Conservation (phyloP, 2,113 vertebrate genomes). For the Cyanoramphus novaezelandiae region DNA sequence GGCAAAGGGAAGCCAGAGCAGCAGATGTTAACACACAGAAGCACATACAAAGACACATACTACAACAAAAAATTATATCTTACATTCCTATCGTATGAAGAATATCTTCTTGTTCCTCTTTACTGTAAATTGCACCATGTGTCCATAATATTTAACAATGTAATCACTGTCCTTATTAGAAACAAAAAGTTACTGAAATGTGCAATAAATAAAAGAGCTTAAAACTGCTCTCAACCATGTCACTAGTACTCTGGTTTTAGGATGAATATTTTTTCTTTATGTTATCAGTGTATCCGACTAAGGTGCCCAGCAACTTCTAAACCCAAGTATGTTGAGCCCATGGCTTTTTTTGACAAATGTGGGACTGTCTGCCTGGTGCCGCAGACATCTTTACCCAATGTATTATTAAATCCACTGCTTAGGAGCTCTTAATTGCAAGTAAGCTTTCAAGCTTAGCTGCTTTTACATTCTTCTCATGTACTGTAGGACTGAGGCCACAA, state of each 20-base stretch:
- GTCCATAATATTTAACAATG: neutral
- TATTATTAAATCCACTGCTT: neutral
- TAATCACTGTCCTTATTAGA: neutral
- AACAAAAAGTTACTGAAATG: neutral
- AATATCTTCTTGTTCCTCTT: neutral
- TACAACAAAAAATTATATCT: neutral
- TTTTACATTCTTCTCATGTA: neutral
- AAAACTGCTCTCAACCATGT: neutral
- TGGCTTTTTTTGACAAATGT: neutral
- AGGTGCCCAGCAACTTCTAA: neutral
- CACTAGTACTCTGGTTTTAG: neutral
- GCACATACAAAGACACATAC: neutral
- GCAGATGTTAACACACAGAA: neutral
- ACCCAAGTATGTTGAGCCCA: neutral
- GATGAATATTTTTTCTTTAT: fast-evolving
- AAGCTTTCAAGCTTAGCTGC: neutral
- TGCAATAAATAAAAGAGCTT: neutral
- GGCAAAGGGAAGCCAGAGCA: neutral
- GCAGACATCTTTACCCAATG: neutral
- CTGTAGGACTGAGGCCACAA: neutral
- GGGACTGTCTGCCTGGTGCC: neutral
- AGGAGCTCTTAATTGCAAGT: neutral
- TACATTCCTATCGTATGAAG: neutral
- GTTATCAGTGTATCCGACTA: neutral
- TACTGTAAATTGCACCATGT: neutral